These are phyloP conservation scores for Mastomys coucha DNA, from an alignment of 2,113 vertebrate genomes.

Conservation along the genomic window DNA sequence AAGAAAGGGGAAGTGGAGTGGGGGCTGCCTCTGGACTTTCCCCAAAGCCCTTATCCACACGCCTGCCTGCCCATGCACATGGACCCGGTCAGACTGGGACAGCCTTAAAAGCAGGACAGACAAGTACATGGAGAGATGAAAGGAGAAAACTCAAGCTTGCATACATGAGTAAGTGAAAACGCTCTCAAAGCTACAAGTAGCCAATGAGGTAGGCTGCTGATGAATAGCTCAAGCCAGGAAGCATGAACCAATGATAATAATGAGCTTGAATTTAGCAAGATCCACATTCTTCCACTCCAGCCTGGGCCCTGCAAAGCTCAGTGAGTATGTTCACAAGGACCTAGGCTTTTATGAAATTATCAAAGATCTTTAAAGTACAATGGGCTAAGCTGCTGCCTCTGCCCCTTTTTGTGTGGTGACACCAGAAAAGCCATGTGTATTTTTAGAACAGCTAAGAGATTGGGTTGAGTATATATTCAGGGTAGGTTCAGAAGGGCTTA, in stretches of 20 bases:
- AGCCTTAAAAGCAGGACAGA: background rate
- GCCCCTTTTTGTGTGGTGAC: background rate
- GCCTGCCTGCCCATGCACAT: background rate
- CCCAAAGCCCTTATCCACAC: background rate
- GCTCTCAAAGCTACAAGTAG: background rate
- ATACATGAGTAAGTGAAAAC: background rate
- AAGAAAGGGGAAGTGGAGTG: background rate
- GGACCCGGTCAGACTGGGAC: background rate
- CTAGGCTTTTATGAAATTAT: background rate
- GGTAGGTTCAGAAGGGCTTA: background rate
- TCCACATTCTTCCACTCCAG: background rate
- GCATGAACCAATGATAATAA: background rate
- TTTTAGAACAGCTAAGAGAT: conserved; percentile 9
- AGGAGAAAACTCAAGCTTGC: background rate
- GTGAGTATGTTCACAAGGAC: background rate
- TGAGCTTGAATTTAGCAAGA: background rate
- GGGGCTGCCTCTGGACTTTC: background rate
- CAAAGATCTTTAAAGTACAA: background rate
- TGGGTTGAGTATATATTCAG: background rate
- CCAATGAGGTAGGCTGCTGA: background rate
- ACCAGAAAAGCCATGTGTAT: background rate
- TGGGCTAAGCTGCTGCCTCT: background rate
- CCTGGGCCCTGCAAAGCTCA: background rate
- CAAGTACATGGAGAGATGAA: background rate
- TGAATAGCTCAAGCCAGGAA: background rate